A percentile compares a stretch with the other conserved stretches of the same genome.
These are phyloP conservation scores for Chrysomallon squamiferum DNA, from an alignment of 1,140 invertebrate species.

Conservation along the genomic window DNA sequence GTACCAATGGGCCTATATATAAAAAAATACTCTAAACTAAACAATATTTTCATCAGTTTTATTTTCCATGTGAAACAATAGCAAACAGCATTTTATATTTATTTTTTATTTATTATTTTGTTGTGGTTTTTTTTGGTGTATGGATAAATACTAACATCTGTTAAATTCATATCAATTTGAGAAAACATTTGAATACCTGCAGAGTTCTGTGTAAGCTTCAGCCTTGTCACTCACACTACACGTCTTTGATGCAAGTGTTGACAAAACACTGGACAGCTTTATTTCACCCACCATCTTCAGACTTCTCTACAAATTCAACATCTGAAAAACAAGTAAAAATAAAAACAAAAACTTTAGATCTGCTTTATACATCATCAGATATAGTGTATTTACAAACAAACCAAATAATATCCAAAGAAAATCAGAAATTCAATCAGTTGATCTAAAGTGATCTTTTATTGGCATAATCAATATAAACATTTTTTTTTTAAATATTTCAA, in stretches of 20 bases:
- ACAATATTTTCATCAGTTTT: no score
- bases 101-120: no score
- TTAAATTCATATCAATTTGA: no score
- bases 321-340: background rate
- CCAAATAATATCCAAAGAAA: background rate
- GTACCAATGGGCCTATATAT: no score
- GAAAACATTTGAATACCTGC: no score
- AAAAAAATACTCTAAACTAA: no score
- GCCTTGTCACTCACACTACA: constrained; percentile 11
- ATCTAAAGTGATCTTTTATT: background rate
- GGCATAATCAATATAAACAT: no score
- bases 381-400: background rate
- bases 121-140: no score
- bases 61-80: no score
- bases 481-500: no score
- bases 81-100: no score
- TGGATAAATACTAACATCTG: no score
- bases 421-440: background rate
- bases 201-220: constrained; percentile 26
- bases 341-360: background rate
- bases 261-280: constrained; percentile 13
- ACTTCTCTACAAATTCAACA: background rate
- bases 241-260: constrained; percentile 20
- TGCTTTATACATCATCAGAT: background rate
- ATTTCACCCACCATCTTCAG: constrained; percentile 1